A percentile compares a stretch with the other conserved stretches of the same genome.
Conservation (phyloP, 2,888 invertebrate genomes). For the Augochlorella aurata region DNA sequence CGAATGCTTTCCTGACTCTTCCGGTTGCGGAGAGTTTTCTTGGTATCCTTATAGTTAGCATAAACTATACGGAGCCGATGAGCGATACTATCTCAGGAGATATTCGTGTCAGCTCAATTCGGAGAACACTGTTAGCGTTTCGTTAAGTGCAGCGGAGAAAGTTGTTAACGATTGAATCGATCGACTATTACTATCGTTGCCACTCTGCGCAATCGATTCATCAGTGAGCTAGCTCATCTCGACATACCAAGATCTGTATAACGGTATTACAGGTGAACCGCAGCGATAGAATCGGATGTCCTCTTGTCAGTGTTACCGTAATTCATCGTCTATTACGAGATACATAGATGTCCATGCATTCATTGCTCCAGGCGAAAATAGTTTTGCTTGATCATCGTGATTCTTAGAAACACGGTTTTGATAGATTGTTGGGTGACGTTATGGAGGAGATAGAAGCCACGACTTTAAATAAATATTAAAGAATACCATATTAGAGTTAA, state of each 20-base stretch:
- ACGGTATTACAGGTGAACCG: conserved; percentile 18
- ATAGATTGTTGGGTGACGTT: not conserved
- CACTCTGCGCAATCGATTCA: conserved; percentile 38
- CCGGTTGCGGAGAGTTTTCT: not conserved
- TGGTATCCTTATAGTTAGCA: not conserved
- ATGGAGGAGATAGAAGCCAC: no score
- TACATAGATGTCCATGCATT: not conserved
- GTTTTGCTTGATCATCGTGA: conserved; percentile 1
- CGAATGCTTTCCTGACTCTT: not conserved
- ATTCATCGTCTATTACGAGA: not conserved
- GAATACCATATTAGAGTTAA: not conserved
- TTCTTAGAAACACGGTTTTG: not conserved
- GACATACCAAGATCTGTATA: not conserved
- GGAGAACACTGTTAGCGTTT: conserved; percentile 7
- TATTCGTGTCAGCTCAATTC: conserved; percentile 37
- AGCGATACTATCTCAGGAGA: not conserved
- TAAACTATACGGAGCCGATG: not conserved
- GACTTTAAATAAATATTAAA: not conserved
- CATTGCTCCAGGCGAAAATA: not conserved
- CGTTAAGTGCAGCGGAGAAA: conserved; percentile 49
- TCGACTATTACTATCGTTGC: conserved; percentile 50
- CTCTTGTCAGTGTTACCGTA: not conserved
- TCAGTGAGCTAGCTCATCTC: conserved; percentile 44
- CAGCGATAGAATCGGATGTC: conserved; percentile 22
- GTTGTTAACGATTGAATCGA: conserved; percentile 31